phyloP scores from a whole-genome alignment of 2,797 vertebrate genomes.

The Pteropus rufus region DNA sequence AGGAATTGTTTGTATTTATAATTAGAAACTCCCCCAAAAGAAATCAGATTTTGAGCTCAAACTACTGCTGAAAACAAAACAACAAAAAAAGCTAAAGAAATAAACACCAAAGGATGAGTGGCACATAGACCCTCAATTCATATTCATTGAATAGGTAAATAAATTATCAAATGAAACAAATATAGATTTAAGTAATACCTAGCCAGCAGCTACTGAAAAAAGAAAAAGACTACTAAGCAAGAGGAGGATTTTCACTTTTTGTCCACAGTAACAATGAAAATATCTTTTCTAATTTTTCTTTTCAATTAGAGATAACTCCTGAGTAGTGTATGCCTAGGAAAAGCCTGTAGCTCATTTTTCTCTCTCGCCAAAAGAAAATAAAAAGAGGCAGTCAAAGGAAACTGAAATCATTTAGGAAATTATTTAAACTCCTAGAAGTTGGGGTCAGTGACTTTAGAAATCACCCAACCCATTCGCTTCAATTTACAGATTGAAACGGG shows the following conservation, averaged over 20 bases:
- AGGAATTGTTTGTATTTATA: conserved; percentile 43
- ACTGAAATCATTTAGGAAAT: conserved; percentile 2
- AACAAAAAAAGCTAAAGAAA: conserved; percentile 37
- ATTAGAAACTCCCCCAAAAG: neutral
- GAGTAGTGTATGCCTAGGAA: neutral
- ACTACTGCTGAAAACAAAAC: neutral
- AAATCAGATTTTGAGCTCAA: conserved; percentile 23
- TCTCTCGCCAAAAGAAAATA: conserved; percentile 11
- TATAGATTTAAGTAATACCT: conserved; percentile 11
- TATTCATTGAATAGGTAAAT: conserved; percentile 36
- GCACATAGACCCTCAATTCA: neutral
- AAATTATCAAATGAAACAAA: conserved; percentile 24
- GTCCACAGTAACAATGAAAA: conserved; percentile 10
- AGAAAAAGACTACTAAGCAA: neutral
- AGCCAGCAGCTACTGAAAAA: neutral
- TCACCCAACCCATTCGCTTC: neutral
- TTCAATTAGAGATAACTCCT: neutral
- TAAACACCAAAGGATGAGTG: neutral
- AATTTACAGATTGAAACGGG: neutral
- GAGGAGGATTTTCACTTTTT: conserved; percentile 1
- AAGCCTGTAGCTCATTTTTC: neutral
- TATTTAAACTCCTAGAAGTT: neutral
- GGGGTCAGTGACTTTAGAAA: neutral
- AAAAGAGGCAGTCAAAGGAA: neutral
- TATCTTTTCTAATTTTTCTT: neutral